Evolutionary conservation across 2,888 invertebrate species (phyloP).

Genomic region (Hirtodrosophila duncani): DNA sequence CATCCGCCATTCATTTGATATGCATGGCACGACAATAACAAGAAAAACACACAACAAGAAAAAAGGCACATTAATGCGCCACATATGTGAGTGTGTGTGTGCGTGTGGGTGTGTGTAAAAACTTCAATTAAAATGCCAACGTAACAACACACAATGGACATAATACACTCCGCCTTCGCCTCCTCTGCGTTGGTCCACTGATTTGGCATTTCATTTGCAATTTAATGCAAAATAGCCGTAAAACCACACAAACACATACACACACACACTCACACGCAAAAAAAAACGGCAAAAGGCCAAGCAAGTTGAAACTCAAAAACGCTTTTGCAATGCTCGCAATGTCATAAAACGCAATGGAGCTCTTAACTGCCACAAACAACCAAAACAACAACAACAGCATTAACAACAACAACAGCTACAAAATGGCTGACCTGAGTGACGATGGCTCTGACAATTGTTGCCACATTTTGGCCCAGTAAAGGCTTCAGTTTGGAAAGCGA

Average conservation of each 20-base stretch:
- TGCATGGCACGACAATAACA: conserved; percentile 30
- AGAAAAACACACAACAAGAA: conserved; percentile 26
- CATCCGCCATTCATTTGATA: conserved; percentile 38
- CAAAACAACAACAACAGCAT: conserved; percentile 11
- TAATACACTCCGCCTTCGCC: background rate
- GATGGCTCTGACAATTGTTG: conserved; percentile 62
- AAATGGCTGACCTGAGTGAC: conserved; percentile 47
- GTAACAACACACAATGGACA: conserved; percentile 45
- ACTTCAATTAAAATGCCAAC: conserved; percentile 60
- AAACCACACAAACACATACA: conserved; percentile 56
- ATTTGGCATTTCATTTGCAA: conserved; percentile 41
- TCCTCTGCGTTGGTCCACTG: background rate
- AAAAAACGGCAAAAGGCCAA: conserved; percentile 12
- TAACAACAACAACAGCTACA: conserved; percentile 12
- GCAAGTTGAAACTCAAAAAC: conserved; percentile 21
- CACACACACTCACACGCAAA: conserved; percentile 32
- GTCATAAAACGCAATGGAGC: conserved; percentile 61
- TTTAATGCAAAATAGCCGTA: conserved; percentile 59
- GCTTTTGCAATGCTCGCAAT: conserved; percentile 37
- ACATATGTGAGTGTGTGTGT: conserved; percentile 2
- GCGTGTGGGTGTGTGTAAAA: conserved; percentile 19
- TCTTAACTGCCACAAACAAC: conserved; percentile 43
- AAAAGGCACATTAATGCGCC: conserved; percentile 48
- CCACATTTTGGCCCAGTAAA: conserved; percentile 32
- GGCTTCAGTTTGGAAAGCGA: no score